Conservation (phyloP, 2,888 invertebrate species). For the Diaprepes abbreviatus region DNA sequence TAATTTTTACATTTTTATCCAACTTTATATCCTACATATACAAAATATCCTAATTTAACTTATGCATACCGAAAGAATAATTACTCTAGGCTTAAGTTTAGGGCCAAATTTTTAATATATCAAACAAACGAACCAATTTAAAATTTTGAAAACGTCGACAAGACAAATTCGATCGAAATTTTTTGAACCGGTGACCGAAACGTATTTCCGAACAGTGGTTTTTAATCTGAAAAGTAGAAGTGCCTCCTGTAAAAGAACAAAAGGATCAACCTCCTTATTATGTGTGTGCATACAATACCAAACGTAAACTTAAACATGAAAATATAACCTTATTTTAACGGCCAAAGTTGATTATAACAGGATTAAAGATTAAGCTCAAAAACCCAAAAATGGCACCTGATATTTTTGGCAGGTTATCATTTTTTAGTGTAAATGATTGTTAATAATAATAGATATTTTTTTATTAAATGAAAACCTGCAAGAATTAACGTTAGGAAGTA, state of each 20-base stretch:
- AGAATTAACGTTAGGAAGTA: neutral
- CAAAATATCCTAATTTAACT: constrained; percentile 41
- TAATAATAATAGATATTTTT: constrained; percentile 1
- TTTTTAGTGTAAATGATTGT: neutral
- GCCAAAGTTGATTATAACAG: constrained; percentile 44
- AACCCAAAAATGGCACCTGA: constrained; percentile 14
- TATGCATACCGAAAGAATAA: constrained; percentile 32
- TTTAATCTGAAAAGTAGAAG: constrained; percentile 63
- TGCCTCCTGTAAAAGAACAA: constrained; percentile 65
- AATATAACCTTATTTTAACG: constrained; percentile 35
- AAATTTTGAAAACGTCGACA: constrained; percentile 10
- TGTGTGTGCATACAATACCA: constrained; percentile 70
- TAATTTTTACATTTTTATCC: constrained; percentile 47
- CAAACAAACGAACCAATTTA: constrained; percentile 34
- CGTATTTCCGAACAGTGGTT: constrained; percentile 68
- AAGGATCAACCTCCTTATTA: constrained; percentile 61
- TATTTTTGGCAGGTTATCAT: constrained; percentile 4
- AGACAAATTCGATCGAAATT: constrained; percentile 45
- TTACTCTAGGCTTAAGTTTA: constrained; percentile 42
- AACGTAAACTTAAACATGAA: constrained; percentile 59
- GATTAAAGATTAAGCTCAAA: constrained; percentile 23
- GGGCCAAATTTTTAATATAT: constrained; percentile 36
- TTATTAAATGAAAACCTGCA: constrained; percentile 2
- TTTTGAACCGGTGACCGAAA: constrained; percentile 74
- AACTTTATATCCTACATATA: constrained; percentile 31